Evolutionary conservation across 1,140 invertebrate genomes (phyloP), one percentile per base, ranked within the genome.

Genomic region (Ceratina calcarata): DNA sequence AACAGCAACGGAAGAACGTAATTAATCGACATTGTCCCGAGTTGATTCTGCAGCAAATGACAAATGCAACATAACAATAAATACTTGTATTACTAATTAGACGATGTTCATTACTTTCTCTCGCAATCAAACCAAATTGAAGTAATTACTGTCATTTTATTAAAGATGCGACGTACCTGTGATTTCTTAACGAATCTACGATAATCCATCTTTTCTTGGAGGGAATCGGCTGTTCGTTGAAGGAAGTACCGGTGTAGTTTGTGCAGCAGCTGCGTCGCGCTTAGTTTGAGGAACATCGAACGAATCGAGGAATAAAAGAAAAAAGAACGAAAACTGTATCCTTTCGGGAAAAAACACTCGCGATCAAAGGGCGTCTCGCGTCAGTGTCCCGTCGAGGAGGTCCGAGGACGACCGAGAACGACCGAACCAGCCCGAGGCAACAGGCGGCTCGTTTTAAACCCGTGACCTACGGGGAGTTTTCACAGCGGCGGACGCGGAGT

Each of bases 371-470:
- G 61, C 61, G n/a, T 49, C 64, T 58, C 13, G 70, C 16, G 67
- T 27, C 24, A 45, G 20, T 37, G 51, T 57, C 60, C 61, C n/a
- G 64, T 49, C 81, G 87, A 80, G 15, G 20, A 51, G 6, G 15
- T 13, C 68, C 89, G 89, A 89, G 24, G 16, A 13, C 0, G 0
- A 53, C 32, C 88, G 89, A 82, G 4, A 0, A 1, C 1, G n/a
- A 2, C 64, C 89, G 89, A 87, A 27, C 20, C 18, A 4, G 20
- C 32, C 66, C 88, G 87, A 90, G 89, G 90, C 90, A 91, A 91
- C 89, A 91, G 89, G 90, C 89, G 87, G 89, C 86, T 86, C 86
- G 83, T 90, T 90, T 85, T 72, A 81, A 87, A 85, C 76, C 61
- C 20, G 32, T n/a, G 78, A 64, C 68, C 81, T 79, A 73, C 62